phyloP scores from a whole-genome alignment of 2,888 invertebrate genomes.

The Ramazzottius varieornatus region DNA sequence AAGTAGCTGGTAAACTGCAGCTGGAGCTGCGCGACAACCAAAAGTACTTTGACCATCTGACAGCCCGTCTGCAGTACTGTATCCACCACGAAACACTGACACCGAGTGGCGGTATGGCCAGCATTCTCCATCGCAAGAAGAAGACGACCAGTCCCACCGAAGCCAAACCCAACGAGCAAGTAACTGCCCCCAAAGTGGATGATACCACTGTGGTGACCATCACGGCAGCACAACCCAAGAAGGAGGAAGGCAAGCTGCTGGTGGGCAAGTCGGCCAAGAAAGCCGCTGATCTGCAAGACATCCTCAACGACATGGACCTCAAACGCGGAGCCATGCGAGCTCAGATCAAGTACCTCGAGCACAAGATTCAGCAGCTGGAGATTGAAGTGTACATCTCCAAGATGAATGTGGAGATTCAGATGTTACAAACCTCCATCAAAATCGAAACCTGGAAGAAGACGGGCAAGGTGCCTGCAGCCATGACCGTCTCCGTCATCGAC shows the following conservation, averaged over 20 bases:
- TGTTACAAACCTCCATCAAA: not conserved
- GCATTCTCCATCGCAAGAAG: not conserved
- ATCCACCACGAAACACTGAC: not conserved
- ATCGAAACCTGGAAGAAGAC: not conserved
- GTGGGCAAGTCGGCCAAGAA: not conserved
- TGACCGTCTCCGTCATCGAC: not conserved
- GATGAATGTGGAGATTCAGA: conserved; percentile 3
- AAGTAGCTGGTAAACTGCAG: not conserved
- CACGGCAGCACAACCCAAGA: not conserved
- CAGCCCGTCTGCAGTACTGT: not conserved
- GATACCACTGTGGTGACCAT: not conserved
- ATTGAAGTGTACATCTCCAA: conserved; percentile 3
- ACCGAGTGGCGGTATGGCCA: not conserved
- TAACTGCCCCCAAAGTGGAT: not conserved
- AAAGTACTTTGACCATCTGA: not conserved
- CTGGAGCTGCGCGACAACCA: not conserved
- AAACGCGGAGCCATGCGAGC: not conserved
- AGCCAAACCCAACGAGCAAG: not conserved
- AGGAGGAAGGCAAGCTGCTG: not conserved
- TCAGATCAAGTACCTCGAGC: not conserved
- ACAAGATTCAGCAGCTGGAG: conserved; percentile 2
- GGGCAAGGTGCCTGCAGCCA: not conserved
- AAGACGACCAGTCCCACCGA: not conserved
- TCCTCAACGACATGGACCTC: not conserved
- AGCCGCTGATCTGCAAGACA: not conserved